These are phyloP conservation scores for Addax nasomaculatus DNA, from an alignment of 2,113 vertebrate genomes.

Conservation along the genomic window DNA sequence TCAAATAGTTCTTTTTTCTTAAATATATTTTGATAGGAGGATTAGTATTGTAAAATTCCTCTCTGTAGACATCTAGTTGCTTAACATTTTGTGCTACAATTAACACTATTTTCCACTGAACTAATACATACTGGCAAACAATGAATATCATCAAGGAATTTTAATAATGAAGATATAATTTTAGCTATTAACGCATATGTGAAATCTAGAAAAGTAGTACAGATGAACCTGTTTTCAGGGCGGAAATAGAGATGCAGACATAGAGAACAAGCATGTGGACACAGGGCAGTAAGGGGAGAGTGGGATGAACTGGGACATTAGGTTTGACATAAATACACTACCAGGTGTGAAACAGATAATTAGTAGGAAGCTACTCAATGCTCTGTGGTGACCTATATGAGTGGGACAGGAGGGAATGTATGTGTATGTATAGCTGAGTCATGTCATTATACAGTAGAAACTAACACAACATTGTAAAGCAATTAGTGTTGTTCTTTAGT, in stretches of 20 bases:
- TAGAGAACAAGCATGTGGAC: neutral
- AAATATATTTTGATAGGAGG: neutral
- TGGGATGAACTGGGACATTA: neutral
- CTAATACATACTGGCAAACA: conserved; percentile 10
- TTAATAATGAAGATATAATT: conserved; percentile 40
- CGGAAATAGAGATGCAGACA: neutral
- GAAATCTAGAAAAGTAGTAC: neutral
- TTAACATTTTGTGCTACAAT: conserved; percentile 44
- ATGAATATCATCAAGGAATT: neutral
- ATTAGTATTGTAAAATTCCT: neutral
- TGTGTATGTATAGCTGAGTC: neutral
- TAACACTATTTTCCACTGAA: conserved; percentile 1
- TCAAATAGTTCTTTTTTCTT: neutral
- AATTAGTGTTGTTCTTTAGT: neutral
- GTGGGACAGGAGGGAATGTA: neutral
- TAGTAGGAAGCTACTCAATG: neutral
- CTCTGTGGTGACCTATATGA: neutral
- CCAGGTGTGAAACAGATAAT: neutral
- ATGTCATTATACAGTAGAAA: neutral
- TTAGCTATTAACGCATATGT: neutral
- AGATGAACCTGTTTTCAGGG: neutral
- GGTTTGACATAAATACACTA: neutral
- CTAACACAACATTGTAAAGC: neutral
- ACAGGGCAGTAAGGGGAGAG: neutral
- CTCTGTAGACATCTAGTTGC: neutral